These are phyloP conservation scores for Drosophila aldrichi DNA, from an alignment of 2,888 invertebrate genomes.

Conservation along the genomic window DNA sequence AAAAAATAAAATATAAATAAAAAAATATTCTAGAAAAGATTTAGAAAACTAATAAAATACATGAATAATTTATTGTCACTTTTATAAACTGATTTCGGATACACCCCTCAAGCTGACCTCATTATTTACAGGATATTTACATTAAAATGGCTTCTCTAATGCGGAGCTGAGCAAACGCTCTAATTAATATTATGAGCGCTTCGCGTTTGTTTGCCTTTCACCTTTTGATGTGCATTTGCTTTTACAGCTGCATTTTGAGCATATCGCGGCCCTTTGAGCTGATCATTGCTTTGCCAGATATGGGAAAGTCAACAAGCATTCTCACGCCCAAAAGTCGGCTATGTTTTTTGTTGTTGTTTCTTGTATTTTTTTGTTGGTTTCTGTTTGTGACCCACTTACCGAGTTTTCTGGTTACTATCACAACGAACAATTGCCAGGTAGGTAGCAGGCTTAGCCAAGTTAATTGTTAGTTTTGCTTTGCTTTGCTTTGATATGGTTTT, in stretches of 20 bases:
- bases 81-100: neutral
- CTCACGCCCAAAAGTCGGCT: constrained; percentile 27
- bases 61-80: too few species aligned
- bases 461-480: constrained; percentile 29
- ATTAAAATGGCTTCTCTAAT: constrained; percentile 22
- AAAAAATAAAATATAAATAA: too few species aligned
- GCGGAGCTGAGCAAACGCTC: constrained; percentile 36
- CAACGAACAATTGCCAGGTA: constrained; percentile 23
- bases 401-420: constrained; percentile 37
- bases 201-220: constrained; percentile 24
- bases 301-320: constrained; percentile 2
- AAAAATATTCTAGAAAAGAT: too few species aligned
- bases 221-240: constrained; percentile 29
- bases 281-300: constrained; percentile 41
- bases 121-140: constrained; percentile 10
- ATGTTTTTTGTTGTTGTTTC: constrained; percentile 2
- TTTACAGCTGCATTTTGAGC: constrained; percentile 26
- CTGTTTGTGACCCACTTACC: constrained; percentile 45
- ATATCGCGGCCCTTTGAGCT: constrained; percentile 51
- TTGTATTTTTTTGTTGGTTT: constrained; percentile 5
- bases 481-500: constrained; percentile 34
- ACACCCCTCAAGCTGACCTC: neutral
- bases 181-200: constrained; percentile 70
- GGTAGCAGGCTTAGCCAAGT: constrained; percentile 23
- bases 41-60: neutral